Evolutionary conservation across 2,888 invertebrate genomes (phyloP).

Genomic region (Polylopha cassiicola): DNA sequence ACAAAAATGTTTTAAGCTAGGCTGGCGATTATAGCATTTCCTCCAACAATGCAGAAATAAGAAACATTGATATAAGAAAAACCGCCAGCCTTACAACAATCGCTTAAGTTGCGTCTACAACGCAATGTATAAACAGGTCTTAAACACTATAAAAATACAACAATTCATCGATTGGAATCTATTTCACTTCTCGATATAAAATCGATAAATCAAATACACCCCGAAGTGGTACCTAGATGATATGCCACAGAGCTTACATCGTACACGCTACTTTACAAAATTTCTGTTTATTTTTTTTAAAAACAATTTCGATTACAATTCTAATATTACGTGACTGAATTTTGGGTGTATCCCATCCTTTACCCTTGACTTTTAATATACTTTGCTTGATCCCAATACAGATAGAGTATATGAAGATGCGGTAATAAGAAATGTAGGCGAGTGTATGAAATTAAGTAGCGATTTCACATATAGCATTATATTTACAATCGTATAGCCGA

Average conservation of each 20-base stretch:
- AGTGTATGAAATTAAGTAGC: slow-evolving; percentile 27
- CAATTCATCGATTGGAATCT: slow-evolving; percentile 50
- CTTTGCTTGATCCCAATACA: slow-evolving; percentile 66
- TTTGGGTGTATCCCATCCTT: slow-evolving; percentile 19
- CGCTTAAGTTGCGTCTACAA: slow-evolving; percentile 22
- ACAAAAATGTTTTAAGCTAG: slow-evolving; percentile 9
- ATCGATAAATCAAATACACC: slow-evolving; percentile 37
- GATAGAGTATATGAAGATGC: slow-evolving; percentile 33
- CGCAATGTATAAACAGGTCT: slow-evolving; percentile 57
- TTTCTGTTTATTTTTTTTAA: slow-evolving; percentile 36
- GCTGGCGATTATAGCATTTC: slow-evolving; percentile 5
- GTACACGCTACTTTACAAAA: slow-evolving; percentile 46
- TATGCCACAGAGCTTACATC: slow-evolving; percentile 63
- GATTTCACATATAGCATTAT: slow-evolving; percentile 32
- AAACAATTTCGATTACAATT: slow-evolving; percentile 34
- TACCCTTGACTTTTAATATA: slow-evolving; percentile 28
- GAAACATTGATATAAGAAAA: slow-evolving; percentile 2
- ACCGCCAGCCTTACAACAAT: slow-evolving; percentile 11
- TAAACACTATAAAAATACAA: slow-evolving; percentile 72
- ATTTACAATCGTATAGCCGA: slow-evolving; percentile 37
- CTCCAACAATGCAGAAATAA: slow-evolving; percentile 2
- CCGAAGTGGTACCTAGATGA: slow-evolving; percentile 57
- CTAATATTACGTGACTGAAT: slow-evolving; percentile 13
- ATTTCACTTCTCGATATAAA: slow-evolving; percentile 30
- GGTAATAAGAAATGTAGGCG: slow-evolving; percentile 16